A percentile compares a stretch with the other conserved stretches of the same genome.
phyloP scores from a whole-genome alignment of 2,113 vertebrate genomes.

The Melanerpes formicivorus region DNA sequence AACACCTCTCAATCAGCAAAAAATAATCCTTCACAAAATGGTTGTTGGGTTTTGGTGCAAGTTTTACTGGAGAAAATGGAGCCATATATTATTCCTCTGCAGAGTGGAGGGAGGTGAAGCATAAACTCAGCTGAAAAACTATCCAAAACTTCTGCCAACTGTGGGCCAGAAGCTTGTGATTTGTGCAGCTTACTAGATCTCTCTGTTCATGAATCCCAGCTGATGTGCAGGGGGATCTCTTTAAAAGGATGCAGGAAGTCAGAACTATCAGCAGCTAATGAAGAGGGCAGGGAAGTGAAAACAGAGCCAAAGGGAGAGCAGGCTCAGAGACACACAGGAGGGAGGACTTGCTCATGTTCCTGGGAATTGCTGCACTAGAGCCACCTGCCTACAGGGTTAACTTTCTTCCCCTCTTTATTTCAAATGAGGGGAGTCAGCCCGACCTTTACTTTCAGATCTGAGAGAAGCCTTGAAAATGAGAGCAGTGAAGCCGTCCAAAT shows the following conservation, averaged over 20 bases:
- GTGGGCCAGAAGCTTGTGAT: background rate
- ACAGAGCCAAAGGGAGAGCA: background rate
- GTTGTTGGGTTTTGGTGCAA: background rate
- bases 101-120: constrained; percentile 26
- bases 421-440: constrained; percentile 42
- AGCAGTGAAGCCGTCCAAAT: constrained; percentile 43
- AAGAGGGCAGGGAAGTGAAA: constrained; percentile 22
- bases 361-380: background rate
- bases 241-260: constrained; percentile 33
- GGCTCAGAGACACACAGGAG: fast-evolving
- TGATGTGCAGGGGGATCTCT: background rate
- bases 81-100: constrained; percentile 51
- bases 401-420: constrained; percentile 15
- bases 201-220: constrained; percentile 10
- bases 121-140: constrained; percentile 58
- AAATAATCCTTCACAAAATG: constrained; percentile 23
- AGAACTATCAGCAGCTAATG: background rate
- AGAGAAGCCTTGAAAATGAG: constrained; percentile 55
- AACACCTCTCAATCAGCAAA: constrained; percentile 60
- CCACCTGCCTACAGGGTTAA: constrained; percentile 43
- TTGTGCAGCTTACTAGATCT: constrained; percentile 38
- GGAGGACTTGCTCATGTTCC: background rate
- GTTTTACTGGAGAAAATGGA: background rate
- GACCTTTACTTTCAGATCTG: constrained; percentile 57
- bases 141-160: constrained; percentile 45